phyloP scores from a whole-genome alignment of 2,113 vertebrate genomes.

The Ceyx melanurus region DNA sequence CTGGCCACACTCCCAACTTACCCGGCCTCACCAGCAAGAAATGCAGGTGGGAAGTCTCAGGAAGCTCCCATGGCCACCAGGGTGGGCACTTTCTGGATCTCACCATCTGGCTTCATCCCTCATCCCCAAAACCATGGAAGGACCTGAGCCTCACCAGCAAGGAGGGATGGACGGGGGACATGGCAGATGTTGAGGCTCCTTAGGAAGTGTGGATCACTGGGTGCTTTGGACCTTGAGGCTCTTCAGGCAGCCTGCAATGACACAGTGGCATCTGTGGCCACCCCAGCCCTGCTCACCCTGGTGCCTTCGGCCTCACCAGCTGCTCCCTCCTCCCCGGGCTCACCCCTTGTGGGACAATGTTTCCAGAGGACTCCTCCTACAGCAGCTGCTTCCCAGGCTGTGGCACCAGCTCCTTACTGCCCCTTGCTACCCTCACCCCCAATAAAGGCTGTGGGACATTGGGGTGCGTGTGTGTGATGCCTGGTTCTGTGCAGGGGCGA shows the following conservation, averaged over 20 bases:
- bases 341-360: rapidly evolving
- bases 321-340: background rate
- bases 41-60: background rate
- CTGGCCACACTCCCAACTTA: rapidly evolving
- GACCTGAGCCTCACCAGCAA: background rate
- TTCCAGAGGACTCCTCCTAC: background rate
- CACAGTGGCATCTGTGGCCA: background rate
- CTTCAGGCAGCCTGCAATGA: background rate
- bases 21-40: background rate
- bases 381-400: background rate
- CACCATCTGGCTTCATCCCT: rapidly evolving
- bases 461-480: rapidly evolving
- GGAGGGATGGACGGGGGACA: rapidly evolving
- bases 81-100: rapidly evolving
- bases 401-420: rapidly evolving
- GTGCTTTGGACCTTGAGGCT: background rate
- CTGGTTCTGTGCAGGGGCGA: background rate
- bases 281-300: rapidly evolving
- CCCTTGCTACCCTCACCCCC: background rate
- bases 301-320: background rate
- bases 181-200: rapidly evolving
- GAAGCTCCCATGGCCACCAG: rapidly evolving
- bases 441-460: background rate
- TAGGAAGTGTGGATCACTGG: background rate
- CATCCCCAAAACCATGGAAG: background rate